Evolutionary conservation across 2,888 invertebrate species (phyloP), one percentile per base, ranked within the genome.

Genomic region (Agrochola lychnidis): DNA sequence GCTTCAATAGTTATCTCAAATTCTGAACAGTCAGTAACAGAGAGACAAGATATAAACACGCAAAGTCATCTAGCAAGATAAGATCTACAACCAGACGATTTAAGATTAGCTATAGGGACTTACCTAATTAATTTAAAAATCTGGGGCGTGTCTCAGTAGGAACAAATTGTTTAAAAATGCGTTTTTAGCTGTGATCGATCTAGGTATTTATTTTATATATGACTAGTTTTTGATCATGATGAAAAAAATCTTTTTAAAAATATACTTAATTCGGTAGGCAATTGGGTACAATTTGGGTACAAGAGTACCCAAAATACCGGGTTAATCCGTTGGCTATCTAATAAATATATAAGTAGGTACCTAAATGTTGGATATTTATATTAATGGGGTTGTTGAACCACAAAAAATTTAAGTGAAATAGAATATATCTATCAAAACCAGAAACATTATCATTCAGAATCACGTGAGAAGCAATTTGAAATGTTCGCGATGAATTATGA

Each of bases 351-450:
- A 0, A 30, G 30, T 36, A 36, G 4, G 36, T 36, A 36, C 4
- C 36, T 36, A 36, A 36, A 36, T 36, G 19, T 59, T 56, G 36
- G 4, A 53, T 64, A 66, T 70, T 62, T 62, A 51, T 45, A 62
- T 48, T 45, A 25, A 30, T 51, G 57, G 63, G 63, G 61, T 78
- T 70, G 12, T 59, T 83, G 78, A 82, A 72, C 82, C 66, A 6
- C 40, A 59, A 25, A 59, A 42, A 48, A 67, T 70, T 59, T 66
- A 48, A 22, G 62, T 53, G 7, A 73, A 81, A 71, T 72, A 56
- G 73, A 81, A 72, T 74, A 59, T 63, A 48, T 63, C 62, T 56
- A 68, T 53, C 40, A 61, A 73, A 66, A 79, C 61, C 40, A 64
- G 59, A 73, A 76, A 56, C 51, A 72, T 69, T 76, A 51, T 45